A percentile compares a stretch with the other conserved stretches of the same genome.
These are phyloP conservation scores for Megamerina dolium DNA, from an alignment of 2,888 invertebrate species.

Conservation along the genomic window DNA sequence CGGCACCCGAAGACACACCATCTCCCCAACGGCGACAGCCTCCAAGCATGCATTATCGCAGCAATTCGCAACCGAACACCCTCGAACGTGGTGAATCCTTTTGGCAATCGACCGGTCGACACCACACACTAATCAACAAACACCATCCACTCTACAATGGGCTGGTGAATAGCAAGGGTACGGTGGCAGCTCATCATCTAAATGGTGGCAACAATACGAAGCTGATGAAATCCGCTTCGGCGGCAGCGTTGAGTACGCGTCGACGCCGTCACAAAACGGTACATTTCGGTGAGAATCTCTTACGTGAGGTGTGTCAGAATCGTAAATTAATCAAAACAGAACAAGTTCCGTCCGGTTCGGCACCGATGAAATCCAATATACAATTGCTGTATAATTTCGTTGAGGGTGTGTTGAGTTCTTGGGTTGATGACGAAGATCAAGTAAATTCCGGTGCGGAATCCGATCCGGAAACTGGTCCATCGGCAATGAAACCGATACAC, in stretches of 20 bases:
- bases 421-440: slow-evolving; percentile 60
- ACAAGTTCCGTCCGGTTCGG: slow-evolving; percentile 46
- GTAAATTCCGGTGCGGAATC: slow-evolving; percentile 69
- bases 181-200: slow-evolving; percentile 18
- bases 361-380: slow-evolving; percentile 64
- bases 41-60: slow-evolving; percentile 38
- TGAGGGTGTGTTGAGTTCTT: slow-evolving; percentile 71
- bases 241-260: slow-evolving; percentile 60
- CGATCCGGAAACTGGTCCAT: slow-evolving; percentile 62
- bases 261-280: slow-evolving; percentile 71
- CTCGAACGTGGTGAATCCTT: slow-evolving; percentile 44
- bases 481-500: slow-evolving; percentile 46
- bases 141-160: slow-evolving; percentile 28
- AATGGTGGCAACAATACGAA: slow-evolving; percentile 34
- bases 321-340: slow-evolving; percentile 54
- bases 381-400: slow-evolving; percentile 78
- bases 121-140: slow-evolving; percentile 23
- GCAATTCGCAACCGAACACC: slow-evolving; percentile 47
- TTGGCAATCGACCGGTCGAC: slow-evolving; percentile 19
- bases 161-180: slow-evolving; percentile 10
- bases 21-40: slow-evolving; percentile 20
- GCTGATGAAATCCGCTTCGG: slow-evolving; percentile 53
- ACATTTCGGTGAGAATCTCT: slow-evolving; percentile 69
- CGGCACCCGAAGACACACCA: slow-evolving; percentile 30
- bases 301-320: slow-evolving; percentile 69